Percentiles rank a stretch among this genome's conserved stretches.
These are phyloP conservation scores for Anguilla japonica DNA, from an alignment of 2,113 vertebrate genomes.

Conservation along the genomic window DNA sequence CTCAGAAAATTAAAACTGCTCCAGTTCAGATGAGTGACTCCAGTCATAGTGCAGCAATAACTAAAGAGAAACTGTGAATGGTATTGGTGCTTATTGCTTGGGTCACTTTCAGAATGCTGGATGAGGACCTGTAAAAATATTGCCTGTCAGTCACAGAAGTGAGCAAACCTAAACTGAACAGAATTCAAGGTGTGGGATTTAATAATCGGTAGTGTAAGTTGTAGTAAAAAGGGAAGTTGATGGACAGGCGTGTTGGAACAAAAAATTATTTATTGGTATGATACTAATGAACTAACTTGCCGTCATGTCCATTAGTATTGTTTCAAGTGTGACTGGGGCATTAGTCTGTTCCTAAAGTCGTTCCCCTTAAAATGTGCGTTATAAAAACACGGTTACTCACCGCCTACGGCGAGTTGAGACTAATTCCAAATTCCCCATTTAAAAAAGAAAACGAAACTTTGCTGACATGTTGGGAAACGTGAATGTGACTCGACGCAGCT, in stretches of 20 bases:
- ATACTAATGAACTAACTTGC: background rate
- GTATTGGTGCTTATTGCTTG: background rate
- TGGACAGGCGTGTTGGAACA: background rate
- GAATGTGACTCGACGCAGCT: background rate
- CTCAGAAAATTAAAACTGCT: background rate
- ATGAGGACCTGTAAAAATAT: background rate
- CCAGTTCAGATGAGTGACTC: background rate
- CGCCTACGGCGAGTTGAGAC: background rate
- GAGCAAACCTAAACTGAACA: background rate
- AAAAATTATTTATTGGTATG: background rate
- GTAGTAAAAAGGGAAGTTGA: background rate
- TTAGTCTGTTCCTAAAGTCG: background rate
- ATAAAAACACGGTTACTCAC: background rate
- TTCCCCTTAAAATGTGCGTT: background rate
- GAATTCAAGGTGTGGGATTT: background rate
- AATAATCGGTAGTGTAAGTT: background rate
- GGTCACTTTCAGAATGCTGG: background rate
- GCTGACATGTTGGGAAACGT: background rate
- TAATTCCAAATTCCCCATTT: background rate
- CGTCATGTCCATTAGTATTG: background rate
- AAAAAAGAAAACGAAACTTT: background rate
- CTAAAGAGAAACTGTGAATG: background rate
- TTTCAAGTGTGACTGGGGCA: background rate
- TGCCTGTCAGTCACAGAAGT: background rate
- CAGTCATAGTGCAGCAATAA: background rate